Evolutionary conservation across 2,797 vertebrate genomes (phyloP).

Genomic region (Ctenopoma kingsleyae): DNA sequence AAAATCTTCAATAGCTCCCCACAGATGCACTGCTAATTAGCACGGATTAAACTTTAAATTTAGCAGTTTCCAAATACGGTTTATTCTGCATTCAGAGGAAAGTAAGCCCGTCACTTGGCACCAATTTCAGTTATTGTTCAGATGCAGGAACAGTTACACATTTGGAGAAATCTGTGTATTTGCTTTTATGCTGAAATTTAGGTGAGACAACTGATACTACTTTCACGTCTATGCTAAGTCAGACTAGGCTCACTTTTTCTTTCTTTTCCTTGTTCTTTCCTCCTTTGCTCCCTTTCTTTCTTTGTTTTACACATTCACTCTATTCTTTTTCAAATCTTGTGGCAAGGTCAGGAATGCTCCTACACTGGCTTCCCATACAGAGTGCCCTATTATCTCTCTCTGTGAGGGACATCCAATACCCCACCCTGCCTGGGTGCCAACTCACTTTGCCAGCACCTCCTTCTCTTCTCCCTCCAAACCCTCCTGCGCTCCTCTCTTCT

Average conservation of each 20-base stretch:
- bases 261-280: conserved; percentile 8
- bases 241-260: not conserved
- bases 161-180: not conserved
- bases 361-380: conserved; percentile 72
- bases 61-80: conserved; percentile 1
- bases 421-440: conserved; percentile 85
- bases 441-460: conserved; percentile 71
- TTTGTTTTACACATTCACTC: conserved; percentile 54
- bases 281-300: conserved; percentile 24
- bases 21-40: conserved; percentile 30
- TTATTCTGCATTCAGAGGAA: not conserved
- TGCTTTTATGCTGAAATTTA: not conserved
- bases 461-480: conserved; percentile 31
- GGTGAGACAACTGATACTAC: not conserved
- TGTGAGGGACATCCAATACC: conserved; percentile 88
- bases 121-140: not conserved
- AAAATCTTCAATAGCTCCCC: conserved; percentile 30
- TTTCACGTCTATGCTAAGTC: not conserved
- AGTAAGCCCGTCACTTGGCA: not conserved
- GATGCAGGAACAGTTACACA: not conserved
- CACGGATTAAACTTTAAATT: conserved; percentile 20
- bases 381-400: conserved; percentile 87
- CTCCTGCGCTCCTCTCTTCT: conserved; percentile 39
- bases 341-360: conserved; percentile 87
- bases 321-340: conserved; percentile 78